Evolutionary conservation across 1,140 invertebrate genomes (phyloP), one percentile per base, ranked within the genome.

Genomic region (Rhyzopertha dominica): DNA sequence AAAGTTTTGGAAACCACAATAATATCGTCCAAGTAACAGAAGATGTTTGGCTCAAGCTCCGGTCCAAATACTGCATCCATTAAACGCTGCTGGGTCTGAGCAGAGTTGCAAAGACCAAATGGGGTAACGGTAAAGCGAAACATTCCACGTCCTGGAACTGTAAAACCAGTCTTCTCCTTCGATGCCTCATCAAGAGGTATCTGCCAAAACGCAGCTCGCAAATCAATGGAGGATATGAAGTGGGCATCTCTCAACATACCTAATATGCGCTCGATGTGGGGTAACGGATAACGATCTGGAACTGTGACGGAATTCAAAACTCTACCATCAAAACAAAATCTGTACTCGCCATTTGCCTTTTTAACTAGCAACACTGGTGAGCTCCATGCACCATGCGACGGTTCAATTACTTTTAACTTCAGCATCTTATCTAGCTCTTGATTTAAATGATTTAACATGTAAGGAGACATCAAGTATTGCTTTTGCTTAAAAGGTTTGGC

Each of bases 71-170:
- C 5, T 1, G 29, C 5, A 36, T 73, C 65, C 20, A 72, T 53
- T 0, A 72, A 47, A 3, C 65, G 53, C 24, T 71, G 61, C 32
- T 71, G 66, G 0, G 65, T 67, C 1, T 63, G 58, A 0, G 66
- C 58, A 5, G 51, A 49, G 45, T 70, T 69, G 3, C 47, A 50
- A 2, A 72, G 46, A 4, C 65, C 65, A 47, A 66, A 64, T 1
- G 66, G 63, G 43, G 72, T 61, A 1, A 63, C 58, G 5, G 40
- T 54, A 38, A 64, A 68, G 37, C 62, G 49, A 39, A 49, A 70
- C 5, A 65, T 47, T 5, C 59, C 62, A 29, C 59, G 51, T 17
- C 61, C 59, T 18, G 54, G 60, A 1, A 66, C 56, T 5, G 49
- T 51, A 50, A 73, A 73, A 1, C 61, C 67, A 1, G 70, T 73